Evolutionary conservation across 1,140 invertebrate genomes (phyloP).

Genomic region (Hydropsyche tenuis): DNA sequence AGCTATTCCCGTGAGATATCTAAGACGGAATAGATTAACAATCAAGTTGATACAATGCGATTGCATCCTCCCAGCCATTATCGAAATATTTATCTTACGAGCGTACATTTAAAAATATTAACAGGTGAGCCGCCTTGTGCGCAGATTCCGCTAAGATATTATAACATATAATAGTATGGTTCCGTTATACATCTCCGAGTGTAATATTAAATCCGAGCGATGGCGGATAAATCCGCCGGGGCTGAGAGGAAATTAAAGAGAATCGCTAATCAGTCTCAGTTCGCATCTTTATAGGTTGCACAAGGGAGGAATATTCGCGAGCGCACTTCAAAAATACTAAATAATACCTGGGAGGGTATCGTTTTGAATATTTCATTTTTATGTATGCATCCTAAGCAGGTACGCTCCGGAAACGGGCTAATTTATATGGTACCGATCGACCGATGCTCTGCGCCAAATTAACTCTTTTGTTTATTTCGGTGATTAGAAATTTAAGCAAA

Average conservation of each 20-base stretch:
- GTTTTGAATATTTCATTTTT: constrained; percentile 1
- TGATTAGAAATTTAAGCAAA: too few species aligned
- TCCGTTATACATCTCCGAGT: constrained; percentile 39
- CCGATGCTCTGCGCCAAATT: too few species aligned
- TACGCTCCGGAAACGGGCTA: too few species aligned
- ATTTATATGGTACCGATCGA: too few species aligned
- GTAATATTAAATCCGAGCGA: constrained; percentile 45
- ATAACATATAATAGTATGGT: too few species aligned
- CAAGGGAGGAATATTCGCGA: background rate
- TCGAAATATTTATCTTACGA: too few species aligned
- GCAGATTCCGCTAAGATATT: too few species aligned
- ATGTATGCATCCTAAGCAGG: background rate
- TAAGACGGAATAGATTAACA: constrained; percentile 20
- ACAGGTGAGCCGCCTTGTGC: background rate
- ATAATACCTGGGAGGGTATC: constrained; percentile 3
- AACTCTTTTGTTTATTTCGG: too few species aligned
- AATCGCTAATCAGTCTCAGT: constrained; percentile 44
- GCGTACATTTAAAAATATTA: background rate
- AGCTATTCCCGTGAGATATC: constrained; percentile 2
- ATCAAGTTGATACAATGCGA: background rate
- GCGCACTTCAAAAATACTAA: constrained; percentile 25
- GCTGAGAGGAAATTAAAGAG: constrained; percentile 43
- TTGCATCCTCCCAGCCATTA: background rate
- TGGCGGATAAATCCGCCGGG: constrained; percentile 24
- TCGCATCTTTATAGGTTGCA: constrained; percentile 26